A percentile compares a stretch with the other conserved stretches of the same genome.
These are phyloP conservation scores for Lasius fuliginosus DNA, from an alignment of 2,888 invertebrate genomes.

Conservation along the genomic window DNA sequence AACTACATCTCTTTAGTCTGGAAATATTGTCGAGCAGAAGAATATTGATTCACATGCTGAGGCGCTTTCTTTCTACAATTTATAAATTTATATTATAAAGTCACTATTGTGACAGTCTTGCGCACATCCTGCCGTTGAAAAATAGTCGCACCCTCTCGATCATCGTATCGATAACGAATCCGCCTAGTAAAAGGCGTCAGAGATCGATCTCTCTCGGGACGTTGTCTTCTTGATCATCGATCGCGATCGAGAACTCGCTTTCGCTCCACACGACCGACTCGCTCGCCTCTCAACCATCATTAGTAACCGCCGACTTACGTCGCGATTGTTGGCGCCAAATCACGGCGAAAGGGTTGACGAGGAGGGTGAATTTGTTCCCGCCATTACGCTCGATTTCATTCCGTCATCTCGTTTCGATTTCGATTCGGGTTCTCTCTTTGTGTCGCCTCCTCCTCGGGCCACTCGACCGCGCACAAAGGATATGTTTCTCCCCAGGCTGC, in stretches of 20 bases:
- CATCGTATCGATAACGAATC: background rate
- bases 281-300: slow-evolving; percentile 54
- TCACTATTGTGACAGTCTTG: background rate
- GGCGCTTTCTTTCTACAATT: slow-evolving; percentile 1
- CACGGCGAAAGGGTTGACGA: slow-evolving; percentile 28
- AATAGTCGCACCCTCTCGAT: background rate
- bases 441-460: slow-evolving; percentile 58
- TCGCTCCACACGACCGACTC: slow-evolving; percentile 26
- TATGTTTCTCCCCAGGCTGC: slow-evolving; percentile 69
- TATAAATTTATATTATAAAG: slow-evolving; percentile 10
- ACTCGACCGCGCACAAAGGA: slow-evolving; percentile 68
- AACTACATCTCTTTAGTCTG: background rate
- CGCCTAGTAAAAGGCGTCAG: slow-evolving; percentile 6
- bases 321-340: slow-evolving; percentile 59
- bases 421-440: slow-evolving; percentile 65
- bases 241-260: slow-evolving; percentile 50
- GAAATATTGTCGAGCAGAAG: background rate
- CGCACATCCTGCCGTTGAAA: slow-evolving; percentile 18
- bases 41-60: background rate
- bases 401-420: slow-evolving; percentile 71
- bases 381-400: slow-evolving; percentile 62
- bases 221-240: background rate
- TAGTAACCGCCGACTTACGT: slow-evolving; percentile 64
- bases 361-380: slow-evolving; percentile 17
- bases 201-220: slow-evolving; percentile 26